phyloP scores from a whole-genome alignment of 1,140 invertebrate species.

The Papilio xuthus region DNA sequence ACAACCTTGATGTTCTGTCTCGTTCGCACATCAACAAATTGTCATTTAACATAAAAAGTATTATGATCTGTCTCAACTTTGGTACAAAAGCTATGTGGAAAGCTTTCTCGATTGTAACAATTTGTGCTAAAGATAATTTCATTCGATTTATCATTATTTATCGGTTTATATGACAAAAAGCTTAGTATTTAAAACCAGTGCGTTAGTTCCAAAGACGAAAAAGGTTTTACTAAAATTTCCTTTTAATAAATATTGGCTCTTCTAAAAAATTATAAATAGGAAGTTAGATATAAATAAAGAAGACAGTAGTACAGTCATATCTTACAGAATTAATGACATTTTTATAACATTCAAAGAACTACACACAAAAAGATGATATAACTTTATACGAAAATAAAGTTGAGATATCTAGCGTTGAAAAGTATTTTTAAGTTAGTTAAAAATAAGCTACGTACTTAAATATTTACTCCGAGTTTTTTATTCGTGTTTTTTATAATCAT shows the following conservation, averaged over 20 bases:
- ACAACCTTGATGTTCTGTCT: slow-evolving; percentile 7
- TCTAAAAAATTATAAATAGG: too few relatives aligned
- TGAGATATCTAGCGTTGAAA: not conserved
- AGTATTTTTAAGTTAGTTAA: not conserved
- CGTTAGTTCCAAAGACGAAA: too few relatives aligned
- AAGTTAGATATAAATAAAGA: too few relatives aligned
- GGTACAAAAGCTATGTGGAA: not conserved
- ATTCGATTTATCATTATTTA: not conserved
- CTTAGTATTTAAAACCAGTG: not conserved
- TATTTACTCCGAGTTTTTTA: not conserved
- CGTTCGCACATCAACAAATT: slow-evolving; percentile 13
- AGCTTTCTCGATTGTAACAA: slow-evolving; percentile 11
- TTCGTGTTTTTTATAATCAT: not conserved
- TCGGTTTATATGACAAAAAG: not conserved
- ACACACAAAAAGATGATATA: not conserved
- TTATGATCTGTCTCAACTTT: slow-evolving; percentile 2
- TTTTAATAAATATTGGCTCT: too few relatives aligned
- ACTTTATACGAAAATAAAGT: not conserved
- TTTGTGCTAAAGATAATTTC: not conserved
- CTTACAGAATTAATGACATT: not conserved
- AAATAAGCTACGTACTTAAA: not conserved
- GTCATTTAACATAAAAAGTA: slow-evolving; percentile 16
- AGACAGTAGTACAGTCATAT: not conserved
- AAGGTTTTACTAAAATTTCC: too few relatives aligned
- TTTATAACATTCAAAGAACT: not conserved